Conservation (phyloP, 1,140 invertebrate species). For the Episyrphus balteatus region DNA sequence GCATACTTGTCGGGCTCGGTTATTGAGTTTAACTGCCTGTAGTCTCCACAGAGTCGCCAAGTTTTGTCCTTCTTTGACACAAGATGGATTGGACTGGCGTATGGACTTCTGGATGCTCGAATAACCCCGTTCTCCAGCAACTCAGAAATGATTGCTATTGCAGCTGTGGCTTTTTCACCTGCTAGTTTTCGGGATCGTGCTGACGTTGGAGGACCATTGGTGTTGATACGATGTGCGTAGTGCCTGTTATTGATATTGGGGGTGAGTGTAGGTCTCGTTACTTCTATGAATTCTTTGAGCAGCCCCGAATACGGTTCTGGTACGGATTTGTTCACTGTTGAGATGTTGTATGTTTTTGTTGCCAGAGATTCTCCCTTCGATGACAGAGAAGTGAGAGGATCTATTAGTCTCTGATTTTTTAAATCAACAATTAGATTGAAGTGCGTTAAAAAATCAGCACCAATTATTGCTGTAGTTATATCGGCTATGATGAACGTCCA, state of each 20-base stretch:
- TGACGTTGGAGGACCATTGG: constrained; percentile 19
- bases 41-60: constrained; percentile 38
- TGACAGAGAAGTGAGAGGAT: not conserved
- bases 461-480: constrained; percentile 28
- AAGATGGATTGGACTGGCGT: constrained; percentile 38
- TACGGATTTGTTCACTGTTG: not conserved
- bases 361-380: too few relatives aligned
- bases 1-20: constrained; percentile 12
- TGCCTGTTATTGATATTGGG: not conserved
- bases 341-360: not conserved
- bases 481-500: constrained; percentile 36
- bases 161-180: constrained; percentile 18
- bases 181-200: constrained; percentile 25
- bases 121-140: constrained; percentile 18
- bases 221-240: constrained; percentile 9
- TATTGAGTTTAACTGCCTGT: constrained; percentile 36
- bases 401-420: not conserved
- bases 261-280: constrained; percentile 15
- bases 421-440: constrained; percentile 29
- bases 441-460: constrained; percentile 30
- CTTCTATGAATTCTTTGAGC: constrained; percentile 13
- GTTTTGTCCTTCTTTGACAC: constrained; percentile 27
- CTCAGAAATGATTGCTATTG: constrained; percentile 13
- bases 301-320: constrained; percentile 9
- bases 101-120: constrained; percentile 31